Conservation (phyloP, 23 tunicate genomes). For the Trididemnum miniatum region DNA sequence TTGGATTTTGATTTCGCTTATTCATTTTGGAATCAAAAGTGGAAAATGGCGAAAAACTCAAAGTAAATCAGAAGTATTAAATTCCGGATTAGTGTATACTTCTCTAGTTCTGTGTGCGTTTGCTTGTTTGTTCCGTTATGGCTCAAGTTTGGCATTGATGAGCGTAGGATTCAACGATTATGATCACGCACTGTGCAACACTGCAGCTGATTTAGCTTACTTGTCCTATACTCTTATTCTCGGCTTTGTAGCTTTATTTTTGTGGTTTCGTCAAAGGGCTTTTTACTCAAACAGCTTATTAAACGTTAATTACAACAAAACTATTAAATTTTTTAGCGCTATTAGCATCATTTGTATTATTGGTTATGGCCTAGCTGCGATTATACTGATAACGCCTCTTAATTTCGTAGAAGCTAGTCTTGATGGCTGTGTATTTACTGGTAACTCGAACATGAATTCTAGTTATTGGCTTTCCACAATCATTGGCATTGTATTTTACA, state of each 20-base stretch:
- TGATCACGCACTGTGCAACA: constrained; percentile 30
- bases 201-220: constrained; percentile 26
- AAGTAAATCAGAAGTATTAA: background rate
- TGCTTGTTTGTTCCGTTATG: constrained; percentile 18
- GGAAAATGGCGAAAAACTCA: constrained; percentile 38
- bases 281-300: constrained; percentile 50
- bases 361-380: background rate
- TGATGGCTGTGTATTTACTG: constrained; percentile 15
- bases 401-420: background rate
- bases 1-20: constrained; percentile 37
- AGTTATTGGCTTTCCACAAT: background rate
- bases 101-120: constrained; percentile 40
- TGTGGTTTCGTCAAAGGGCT: constrained; percentile 64
- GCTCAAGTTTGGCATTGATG: constrained; percentile 17
- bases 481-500: background rate
- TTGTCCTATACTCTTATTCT: constrained; percentile 28
- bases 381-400: constrained; percentile 14
- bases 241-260: constrained; percentile 32
- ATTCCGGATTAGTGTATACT: constrained; percentile 36
- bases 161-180: constrained; percentile 20
- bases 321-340: constrained; percentile 24
- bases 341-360: constrained; percentile 26
- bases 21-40: constrained; percentile 37
- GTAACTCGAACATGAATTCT: background rate
- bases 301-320: constrained; percentile 13